Percentiles rank a stretch among this genome's conserved stretches.
Conservation (phyloP, 2,113 vertebrate genomes). For the Phylloscopus trochiloides region DNA sequence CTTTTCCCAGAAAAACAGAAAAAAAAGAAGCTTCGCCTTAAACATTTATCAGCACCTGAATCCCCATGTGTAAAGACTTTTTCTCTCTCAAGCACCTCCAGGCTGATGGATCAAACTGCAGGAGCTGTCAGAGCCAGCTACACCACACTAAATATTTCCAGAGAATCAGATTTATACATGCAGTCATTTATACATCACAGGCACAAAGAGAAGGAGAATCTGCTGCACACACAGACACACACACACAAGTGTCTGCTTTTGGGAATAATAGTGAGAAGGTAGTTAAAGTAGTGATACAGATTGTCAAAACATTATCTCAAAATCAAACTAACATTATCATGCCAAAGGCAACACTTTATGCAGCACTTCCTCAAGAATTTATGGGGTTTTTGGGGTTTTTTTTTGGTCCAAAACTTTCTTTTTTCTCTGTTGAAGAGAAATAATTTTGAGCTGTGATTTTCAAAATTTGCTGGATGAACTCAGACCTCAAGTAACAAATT, state of each 20-base stretch:
- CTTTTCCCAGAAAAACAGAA: neutral
- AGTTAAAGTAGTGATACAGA: neutral
- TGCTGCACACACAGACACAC: neutral
- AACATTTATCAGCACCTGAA: neutral
- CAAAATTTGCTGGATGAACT: neutral
- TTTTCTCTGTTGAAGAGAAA: neutral
- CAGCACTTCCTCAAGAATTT: neutral
- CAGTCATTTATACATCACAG: neutral
- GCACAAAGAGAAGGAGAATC: neutral
- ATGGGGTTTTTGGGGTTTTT: rapidly evolving
- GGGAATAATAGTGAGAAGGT: neutral
- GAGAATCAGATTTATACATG: neutral
- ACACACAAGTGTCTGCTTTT: neutral
- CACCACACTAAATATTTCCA: neutral
- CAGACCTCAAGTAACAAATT: neutral
- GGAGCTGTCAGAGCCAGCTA: neutral
- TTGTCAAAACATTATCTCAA: neutral
- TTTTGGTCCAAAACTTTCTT: neutral
- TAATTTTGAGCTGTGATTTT: neutral
- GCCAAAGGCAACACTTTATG: neutral
- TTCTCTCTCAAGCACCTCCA: neutral
- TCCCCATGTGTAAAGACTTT: neutral
- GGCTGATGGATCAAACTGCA: neutral
- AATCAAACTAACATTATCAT: neutral
- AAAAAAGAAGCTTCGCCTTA: neutral